These are phyloP conservation scores for Leontopithecus rosalia DNA, from an alignment of 2,797 vertebrate species.

Conservation along the genomic window DNA sequence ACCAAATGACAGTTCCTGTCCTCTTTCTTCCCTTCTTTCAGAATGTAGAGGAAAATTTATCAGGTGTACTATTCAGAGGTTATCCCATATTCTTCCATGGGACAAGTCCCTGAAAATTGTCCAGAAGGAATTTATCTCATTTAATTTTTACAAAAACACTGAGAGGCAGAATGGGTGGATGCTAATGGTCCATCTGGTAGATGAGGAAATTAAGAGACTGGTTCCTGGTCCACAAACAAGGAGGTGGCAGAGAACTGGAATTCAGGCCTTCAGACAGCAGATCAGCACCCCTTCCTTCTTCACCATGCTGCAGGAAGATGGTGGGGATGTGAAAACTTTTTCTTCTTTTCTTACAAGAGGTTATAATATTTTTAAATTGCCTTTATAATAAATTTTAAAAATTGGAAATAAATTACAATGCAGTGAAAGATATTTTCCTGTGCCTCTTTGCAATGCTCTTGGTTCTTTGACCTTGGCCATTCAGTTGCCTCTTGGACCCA, in stretches of 20 bases:
- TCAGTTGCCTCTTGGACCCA: not conserved
- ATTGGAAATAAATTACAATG: slow-evolving; percentile 30
- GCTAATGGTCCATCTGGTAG: not conserved
- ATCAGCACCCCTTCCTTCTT: not conserved
- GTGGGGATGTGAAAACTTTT: not conserved
- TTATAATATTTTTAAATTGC: not conserved
- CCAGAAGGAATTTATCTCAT: not conserved
- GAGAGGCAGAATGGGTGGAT: not conserved
- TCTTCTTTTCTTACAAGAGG: slow-evolving; percentile 9
- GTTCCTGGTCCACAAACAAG: not conserved
- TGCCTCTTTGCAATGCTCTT: not conserved
- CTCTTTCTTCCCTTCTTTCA: not conserved
- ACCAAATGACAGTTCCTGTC: not conserved
- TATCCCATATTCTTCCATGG: not conserved
- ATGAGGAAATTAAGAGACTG: not conserved
- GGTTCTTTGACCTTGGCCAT: not conserved
- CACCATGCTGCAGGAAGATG: not conserved
- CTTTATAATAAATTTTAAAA: not conserved
- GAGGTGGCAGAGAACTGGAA: not conserved
- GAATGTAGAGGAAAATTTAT: not conserved
- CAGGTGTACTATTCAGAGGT: not conserved
- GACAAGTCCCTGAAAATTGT: not conserved
- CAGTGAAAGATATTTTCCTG: not conserved
- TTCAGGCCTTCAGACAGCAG: not conserved
- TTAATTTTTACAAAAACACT: not conserved